Conservation (phyloP, 1,140 invertebrate species). For the Onthophagus taurus region DNA sequence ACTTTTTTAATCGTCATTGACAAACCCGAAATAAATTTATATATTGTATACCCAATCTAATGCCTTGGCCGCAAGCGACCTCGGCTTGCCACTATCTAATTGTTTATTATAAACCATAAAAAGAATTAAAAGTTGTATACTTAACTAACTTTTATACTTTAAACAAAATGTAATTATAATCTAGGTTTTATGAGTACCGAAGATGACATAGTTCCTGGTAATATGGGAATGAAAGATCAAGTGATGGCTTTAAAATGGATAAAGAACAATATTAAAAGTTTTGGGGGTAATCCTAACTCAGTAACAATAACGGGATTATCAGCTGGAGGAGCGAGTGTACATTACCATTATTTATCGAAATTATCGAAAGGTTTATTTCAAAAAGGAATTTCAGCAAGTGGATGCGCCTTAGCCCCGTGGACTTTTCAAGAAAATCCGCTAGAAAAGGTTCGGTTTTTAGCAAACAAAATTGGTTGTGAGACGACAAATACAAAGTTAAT, state of each 20-base stretch:
- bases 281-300: constrained; percentile 47
- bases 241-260: no score
- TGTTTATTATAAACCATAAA: no score
- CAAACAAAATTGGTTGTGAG: constrained; percentile 57
- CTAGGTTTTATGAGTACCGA: constrained; percentile 24
- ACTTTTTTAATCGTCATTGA: no score
- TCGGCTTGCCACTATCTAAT: no score
- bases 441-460: constrained; percentile 56
- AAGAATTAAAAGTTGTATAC: no score
- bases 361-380: constrained; percentile 46
- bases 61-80: no score
- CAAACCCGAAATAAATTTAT: no score
- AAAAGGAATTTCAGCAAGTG: constrained; percentile 66
- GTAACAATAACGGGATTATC: constrained; percentile 36
- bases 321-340: constrained; percentile 44
- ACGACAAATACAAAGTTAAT: constrained; percentile 44
- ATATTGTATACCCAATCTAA: no score
- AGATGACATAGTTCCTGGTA: constrained; percentile 34
- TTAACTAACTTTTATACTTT: no score
- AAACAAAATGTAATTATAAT: no score
- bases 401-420: constrained; percentile 60
- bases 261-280: constrained; percentile 46
- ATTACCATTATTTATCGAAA: constrained; percentile 42
- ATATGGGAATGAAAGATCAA: constrained; percentile 51
- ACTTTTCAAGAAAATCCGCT: constrained; percentile 52